Evolutionary conservation across 1,140 invertebrate species (phyloP), one percentile per base, ranked within the genome.

Genomic region (Stegodyphus mimosarum): DNA sequence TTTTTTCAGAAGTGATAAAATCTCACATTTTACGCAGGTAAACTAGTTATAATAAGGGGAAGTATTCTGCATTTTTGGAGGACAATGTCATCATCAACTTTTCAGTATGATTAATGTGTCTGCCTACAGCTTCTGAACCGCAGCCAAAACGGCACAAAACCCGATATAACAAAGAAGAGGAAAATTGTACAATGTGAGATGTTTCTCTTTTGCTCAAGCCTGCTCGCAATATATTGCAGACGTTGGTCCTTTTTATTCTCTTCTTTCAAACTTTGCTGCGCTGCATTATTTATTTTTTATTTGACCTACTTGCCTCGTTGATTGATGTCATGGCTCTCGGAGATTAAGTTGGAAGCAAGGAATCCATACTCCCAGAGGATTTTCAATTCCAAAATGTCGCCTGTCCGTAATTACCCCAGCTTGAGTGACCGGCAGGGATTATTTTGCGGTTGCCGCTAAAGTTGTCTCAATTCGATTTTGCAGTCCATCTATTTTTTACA

Each of bases 361-460:
- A 33, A 52, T 80, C 77, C 55, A 80, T 80, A 80, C 64, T 69
- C 18, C 6, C 17, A 53, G 33, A 71, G 67, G 77, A 55, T 69
- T 78, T 78, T 78, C 76, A 78, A 78, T 78, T 78, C 55, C 66
- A 80, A 80, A 80, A 80, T 80, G 51, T 60, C 67, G 51, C 67
- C 66, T n/a, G 67, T 49, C 18, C 55, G 77, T 80, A 80, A 80
- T 80, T 80, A 60, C 67, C 48, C 51, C n/a, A 15, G 74, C 13
- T 76, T 76, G 74, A 64, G 74, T 50, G 33, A 76, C 74, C 64
- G 11, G 6, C 11, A 76, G 64, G 74, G 74, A 76, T 76, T 76
- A 76, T 55, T 15, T 48, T 63, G 72, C 33, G 70, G 70, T 72
- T 49, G 52, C 33, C 33, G 33, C 33, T 33, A 33, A 33, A 33